phyloP scores from a whole-genome alignment of 92 coral and sea anemone genomes.

The Micromussa lordhowensis region DNA sequence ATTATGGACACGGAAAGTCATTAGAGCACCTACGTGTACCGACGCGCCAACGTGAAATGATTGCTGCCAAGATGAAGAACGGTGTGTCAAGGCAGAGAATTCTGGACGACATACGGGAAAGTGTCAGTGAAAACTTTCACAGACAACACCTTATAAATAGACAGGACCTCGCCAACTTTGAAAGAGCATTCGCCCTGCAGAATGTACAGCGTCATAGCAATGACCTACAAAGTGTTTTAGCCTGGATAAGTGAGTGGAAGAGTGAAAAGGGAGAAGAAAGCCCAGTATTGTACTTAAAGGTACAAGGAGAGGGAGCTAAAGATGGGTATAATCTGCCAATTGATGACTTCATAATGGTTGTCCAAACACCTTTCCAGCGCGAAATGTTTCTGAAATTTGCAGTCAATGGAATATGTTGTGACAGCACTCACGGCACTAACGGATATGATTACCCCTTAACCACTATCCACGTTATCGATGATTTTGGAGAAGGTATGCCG shows the following conservation, averaged over 20 bases:
- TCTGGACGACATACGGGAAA: slow-evolving; percentile 56
- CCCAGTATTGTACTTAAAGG: slow-evolving; percentile 58
- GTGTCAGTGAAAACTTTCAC: slow-evolving; percentile 26
- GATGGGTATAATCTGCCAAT: slow-evolving; percentile 48
- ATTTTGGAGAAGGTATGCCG: slow-evolving; percentile 77
- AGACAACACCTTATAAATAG: slow-evolving; percentile 58
- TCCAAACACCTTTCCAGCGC: slow-evolving; percentile 70
- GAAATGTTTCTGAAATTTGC: slow-evolving; percentile 62
- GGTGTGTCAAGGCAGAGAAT: slow-evolving; percentile 62
- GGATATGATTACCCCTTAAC: slow-evolving; percentile 66
- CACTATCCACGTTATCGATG: slow-evolving; percentile 66
- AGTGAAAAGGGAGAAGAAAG: slow-evolving; percentile 25
- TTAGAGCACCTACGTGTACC: slow-evolving; percentile 57
- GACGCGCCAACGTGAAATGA: slow-evolving; percentile 41
- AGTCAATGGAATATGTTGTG: slow-evolving; percentile 69
- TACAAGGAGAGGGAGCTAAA: slow-evolving; percentile 56
- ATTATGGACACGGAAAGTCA: slow-evolving; percentile 62
- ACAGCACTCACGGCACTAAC: slow-evolving; percentile 79
- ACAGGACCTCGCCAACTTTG: slow-evolving; percentile 60
- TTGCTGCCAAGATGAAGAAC: slow-evolving; percentile 53
- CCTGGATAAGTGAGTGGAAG: slow-evolving; percentile 67
- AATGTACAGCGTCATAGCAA: slow-evolving; percentile 55
- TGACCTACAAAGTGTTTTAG: slow-evolving; percentile 65
- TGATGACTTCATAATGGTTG: slow-evolving; percentile 58
- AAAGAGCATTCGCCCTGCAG: slow-evolving; percentile 53